Evolutionary conservation across 2,888 invertebrate species (phyloP).

Genomic region (Tuberolachnus salignus): DNA sequence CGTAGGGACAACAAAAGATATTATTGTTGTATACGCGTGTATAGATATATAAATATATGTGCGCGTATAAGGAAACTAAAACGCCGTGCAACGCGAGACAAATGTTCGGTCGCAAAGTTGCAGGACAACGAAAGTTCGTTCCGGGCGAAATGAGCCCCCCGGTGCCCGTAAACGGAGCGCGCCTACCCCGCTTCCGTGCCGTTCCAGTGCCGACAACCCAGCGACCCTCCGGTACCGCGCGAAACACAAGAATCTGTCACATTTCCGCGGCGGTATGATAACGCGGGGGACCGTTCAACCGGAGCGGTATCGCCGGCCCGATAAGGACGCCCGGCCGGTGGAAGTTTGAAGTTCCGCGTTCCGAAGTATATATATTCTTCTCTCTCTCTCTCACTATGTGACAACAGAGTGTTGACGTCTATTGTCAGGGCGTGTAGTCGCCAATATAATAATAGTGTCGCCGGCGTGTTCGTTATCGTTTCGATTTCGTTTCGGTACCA

Average conservation of each 20-base stretch:
- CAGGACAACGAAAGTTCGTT: slow-evolving; percentile 51
- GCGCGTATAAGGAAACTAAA: slow-evolving; percentile 2
- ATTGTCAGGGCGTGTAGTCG: not conserved
- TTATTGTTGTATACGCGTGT: slow-evolving; percentile 16
- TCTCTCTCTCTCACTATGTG: no score
- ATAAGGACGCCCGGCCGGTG: slow-evolving; percentile 11
- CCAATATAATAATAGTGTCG: not conserved
- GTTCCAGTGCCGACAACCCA: not conserved
- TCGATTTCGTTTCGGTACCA: not conserved
- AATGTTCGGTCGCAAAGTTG: slow-evolving; percentile 45
- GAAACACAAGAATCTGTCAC: slow-evolving; percentile 25
- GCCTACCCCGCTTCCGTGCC: not conserved
- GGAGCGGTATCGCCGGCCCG: not conserved
- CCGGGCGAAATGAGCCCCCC: slow-evolving; percentile 40
- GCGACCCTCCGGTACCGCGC: not conserved
- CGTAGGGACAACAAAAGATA: slow-evolving; percentile 33
- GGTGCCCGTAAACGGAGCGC: slow-evolving; percentile 30
- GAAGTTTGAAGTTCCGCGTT: slow-evolving; percentile 19
- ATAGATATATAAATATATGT: no score
- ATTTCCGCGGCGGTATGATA: slow-evolving; percentile 16
- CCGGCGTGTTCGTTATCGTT: not conserved
- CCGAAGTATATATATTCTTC: not conserved
- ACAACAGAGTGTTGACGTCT: not conserved
- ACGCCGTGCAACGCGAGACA: slow-evolving; percentile 46
- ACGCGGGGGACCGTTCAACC: not conserved